Conservation (phyloP, 2,113 vertebrate genomes). For the Rhinoptilus africanus region DNA sequence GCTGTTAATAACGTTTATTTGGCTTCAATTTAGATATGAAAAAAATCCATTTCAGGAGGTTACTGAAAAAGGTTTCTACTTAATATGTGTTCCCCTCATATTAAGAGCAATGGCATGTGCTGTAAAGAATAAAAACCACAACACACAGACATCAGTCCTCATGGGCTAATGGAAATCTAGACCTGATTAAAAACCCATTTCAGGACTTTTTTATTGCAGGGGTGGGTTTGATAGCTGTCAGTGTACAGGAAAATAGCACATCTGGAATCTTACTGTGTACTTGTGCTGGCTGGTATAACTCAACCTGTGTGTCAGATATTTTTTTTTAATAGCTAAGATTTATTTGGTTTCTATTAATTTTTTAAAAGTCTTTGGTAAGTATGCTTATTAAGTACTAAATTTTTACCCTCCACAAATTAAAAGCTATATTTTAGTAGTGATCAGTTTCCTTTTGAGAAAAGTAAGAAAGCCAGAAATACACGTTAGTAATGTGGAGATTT, state of each 20-base stretch:
- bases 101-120: slow-evolving; percentile 56
- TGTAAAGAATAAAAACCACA: slow-evolving; percentile 67
- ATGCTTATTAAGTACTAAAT: slow-evolving; percentile 67
- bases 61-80: slow-evolving; percentile 45
- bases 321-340: slow-evolving; percentile 69
- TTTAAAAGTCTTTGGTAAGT: slow-evolving; percentile 63
- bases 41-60: slow-evolving; percentile 48
- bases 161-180: slow-evolving; percentile 62
- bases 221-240: slow-evolving; percentile 75
- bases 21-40: slow-evolving; percentile 58
- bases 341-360: slow-evolving; percentile 76
- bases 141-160: slow-evolving; percentile 63
- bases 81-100: slow-evolving; percentile 58
- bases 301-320: slow-evolving; percentile 66
- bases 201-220: slow-evolving; percentile 71
- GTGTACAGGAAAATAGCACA: slow-evolving; percentile 76
- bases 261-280: slow-evolving; percentile 75
- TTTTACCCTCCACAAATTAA: slow-evolving; percentile 69
- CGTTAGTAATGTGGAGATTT: not conserved
- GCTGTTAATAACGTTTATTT: slow-evolving; percentile 65
- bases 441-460: slow-evolving; percentile 35
- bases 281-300: slow-evolving; percentile 72
- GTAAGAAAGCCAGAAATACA: not conserved
- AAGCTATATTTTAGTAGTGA: slow-evolving; percentile 64
- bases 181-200: slow-evolving; percentile 74